These are phyloP conservation scores for Lepus europaeus DNA, from an alignment of 2,113 vertebrate species.

Conservation along the genomic window DNA sequence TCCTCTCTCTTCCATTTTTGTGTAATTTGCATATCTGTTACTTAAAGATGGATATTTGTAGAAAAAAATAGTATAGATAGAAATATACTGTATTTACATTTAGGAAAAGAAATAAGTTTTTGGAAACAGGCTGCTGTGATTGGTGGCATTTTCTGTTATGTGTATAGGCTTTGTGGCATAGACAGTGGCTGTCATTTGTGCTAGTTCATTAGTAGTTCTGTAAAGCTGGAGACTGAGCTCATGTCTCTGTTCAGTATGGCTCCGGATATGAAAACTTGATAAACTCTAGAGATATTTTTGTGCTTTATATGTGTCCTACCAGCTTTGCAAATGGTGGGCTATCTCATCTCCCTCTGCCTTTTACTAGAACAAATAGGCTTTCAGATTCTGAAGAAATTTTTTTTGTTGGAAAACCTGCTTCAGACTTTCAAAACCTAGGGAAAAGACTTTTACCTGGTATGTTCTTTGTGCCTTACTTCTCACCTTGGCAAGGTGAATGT, in stretches of 20 bases:
- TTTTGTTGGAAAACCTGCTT: not conserved
- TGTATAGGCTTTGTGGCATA: not conserved
- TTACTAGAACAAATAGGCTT: not conserved
- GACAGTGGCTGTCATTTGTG: not conserved
- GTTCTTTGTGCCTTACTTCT: not conserved
- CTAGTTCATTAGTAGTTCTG: not conserved
- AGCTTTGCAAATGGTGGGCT: not conserved
- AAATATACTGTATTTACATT: not conserved
- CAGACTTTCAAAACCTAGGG: not conserved
- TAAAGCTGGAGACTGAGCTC: not conserved
- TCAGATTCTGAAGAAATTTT: not conserved
- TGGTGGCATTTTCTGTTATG: not conserved
- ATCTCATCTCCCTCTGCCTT: not conserved
- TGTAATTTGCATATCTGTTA: not conserved
- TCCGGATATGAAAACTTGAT: not conserved
- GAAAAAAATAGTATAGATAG: not conserved
- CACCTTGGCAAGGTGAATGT: not conserved
- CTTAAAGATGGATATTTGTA: not conserved
- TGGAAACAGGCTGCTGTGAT: not conserved
- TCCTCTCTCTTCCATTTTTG: not conserved
- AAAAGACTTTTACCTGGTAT: not conserved
- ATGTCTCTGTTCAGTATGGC: not conserved
- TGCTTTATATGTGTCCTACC: not conserved
- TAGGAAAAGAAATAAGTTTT: not conserved
- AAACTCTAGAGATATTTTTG: not conserved